A percentile compares a stretch with the other conserved stretches of the same genome.
phyloP scores from a whole-genome alignment of 2,888 invertebrate genomes.

The Buathra laborator region DNA sequence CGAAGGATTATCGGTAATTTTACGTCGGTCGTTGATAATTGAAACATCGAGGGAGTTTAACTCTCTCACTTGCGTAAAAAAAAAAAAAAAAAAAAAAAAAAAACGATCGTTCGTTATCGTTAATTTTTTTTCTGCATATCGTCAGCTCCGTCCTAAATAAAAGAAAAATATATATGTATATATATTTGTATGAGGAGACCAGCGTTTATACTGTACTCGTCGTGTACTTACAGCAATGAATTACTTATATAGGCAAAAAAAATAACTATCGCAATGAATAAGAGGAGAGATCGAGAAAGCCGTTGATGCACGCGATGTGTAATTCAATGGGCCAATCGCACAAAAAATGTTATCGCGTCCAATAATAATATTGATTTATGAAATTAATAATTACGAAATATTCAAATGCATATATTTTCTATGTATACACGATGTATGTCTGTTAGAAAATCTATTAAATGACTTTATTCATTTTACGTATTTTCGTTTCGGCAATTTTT shows the following conservation, averaged over 20 bases:
- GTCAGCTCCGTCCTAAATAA: slow-evolving; percentile 67
- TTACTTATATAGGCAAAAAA: slow-evolving; percentile 38
- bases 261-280: slow-evolving; percentile 42
- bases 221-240: slow-evolving; percentile 68
- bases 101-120: slow-evolving; percentile 11
- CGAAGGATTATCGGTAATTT: slow-evolving; percentile 10
- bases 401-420: slow-evolving; percentile 69
- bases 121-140: slow-evolving; percentile 51
- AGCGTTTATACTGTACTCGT: slow-evolving; percentile 65
- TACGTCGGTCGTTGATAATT: slow-evolving; percentile 22
- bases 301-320: slow-evolving; percentile 21
- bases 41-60: background rate
- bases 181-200: slow-evolving; percentile 17
- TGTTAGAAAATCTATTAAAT: slow-evolving; percentile 72
- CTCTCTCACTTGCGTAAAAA: background rate
- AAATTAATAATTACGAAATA: slow-evolving; percentile 60
- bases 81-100: background rate
- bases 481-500: slow-evolving; percentile 15
- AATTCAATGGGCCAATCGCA: slow-evolving; percentile 29
- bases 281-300: slow-evolving; percentile 10
- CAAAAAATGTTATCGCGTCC: slow-evolving; percentile 59
- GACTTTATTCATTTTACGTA: slow-evolving; percentile 65
- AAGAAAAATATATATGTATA: slow-evolving; percentile 48
- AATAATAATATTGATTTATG: slow-evolving; percentile 50
- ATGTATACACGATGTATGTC: slow-evolving; percentile 71